Evolutionary conservation across 2,888 invertebrate species (phyloP).

Genomic region (Cinara cedri): DNA sequence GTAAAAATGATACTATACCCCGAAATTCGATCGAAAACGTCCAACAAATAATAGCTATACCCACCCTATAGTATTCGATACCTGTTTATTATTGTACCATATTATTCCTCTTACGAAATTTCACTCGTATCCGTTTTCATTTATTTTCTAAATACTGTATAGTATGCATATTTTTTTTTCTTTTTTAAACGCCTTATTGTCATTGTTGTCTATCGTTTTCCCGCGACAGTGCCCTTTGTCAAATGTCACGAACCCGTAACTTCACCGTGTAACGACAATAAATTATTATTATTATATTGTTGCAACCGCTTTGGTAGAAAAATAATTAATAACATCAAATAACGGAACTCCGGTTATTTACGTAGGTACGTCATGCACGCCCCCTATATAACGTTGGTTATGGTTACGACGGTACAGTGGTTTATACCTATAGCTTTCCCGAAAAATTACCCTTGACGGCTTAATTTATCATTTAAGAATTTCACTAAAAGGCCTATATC

Average conservation of each 20-base stretch:
- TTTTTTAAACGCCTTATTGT: neutral
- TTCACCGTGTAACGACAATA: neutral
- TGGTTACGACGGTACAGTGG: neutral
- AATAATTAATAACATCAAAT: slow-evolving; percentile 39
- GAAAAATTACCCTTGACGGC: slow-evolving; percentile 13
- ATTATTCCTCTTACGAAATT: too few relatives aligned
- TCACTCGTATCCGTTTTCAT: neutral
- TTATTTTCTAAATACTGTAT: neutral
- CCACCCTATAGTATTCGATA: neutral
- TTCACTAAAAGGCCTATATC: neutral
- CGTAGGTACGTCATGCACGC: slow-evolving; percentile 35
- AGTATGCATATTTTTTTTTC: neutral
- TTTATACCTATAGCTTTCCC: neutral
- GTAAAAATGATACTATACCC: neutral
- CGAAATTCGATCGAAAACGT: neutral
- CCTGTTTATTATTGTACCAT: too few relatives aligned
- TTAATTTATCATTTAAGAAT: slow-evolving; percentile 18
- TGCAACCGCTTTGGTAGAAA: slow-evolving; percentile 2
- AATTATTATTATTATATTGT: slow-evolving; percentile 8
- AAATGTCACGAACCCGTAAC: slow-evolving; percentile 37
- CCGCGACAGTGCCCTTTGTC: neutral
- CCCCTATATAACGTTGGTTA: neutral
- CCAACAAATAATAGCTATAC: neutral
- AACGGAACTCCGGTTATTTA: slow-evolving; percentile 26
- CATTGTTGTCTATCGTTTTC: neutral